A percentile compares a stretch with the other conserved stretches of the same genome.
phyloP scores from a whole-genome alignment of 2,888 invertebrate genomes.

The Petrophora chlorosata region DNA sequence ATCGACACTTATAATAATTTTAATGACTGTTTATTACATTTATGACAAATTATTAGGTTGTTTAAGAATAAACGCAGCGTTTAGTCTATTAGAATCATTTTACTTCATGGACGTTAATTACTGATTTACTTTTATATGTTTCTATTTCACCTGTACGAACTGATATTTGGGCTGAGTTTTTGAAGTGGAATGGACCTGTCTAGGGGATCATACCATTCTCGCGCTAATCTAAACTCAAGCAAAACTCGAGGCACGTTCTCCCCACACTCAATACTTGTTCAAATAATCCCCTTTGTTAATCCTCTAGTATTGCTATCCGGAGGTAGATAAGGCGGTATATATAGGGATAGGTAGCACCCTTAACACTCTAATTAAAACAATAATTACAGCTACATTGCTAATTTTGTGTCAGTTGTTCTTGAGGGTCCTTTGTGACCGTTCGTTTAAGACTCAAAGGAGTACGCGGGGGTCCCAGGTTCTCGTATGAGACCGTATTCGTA shows the following conservation, averaged over 20 bases:
- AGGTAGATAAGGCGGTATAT: constrained; percentile 8
- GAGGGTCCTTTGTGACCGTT: constrained; percentile 61
- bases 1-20: too few relatives aligned
- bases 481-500: constrained; percentile 6
- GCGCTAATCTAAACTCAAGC: constrained; percentile 21
- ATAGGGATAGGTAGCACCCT: constrained; percentile 31
- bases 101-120: too few relatives aligned
- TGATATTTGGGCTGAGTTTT: too few relatives aligned
- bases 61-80: too few relatives aligned
- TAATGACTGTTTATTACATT: too few relatives aligned
- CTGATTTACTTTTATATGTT: too few relatives aligned
- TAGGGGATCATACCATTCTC: background rate
- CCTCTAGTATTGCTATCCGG: constrained; percentile 21
- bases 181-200: too few relatives aligned
- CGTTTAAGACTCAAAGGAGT: constrained; percentile 64
- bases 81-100: too few relatives aligned
- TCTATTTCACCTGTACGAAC: too few relatives aligned
- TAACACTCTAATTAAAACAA: constrained; percentile 40
- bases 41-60: too few relatives aligned
- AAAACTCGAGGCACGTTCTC: constrained; percentile 10
- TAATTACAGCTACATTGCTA: constrained; percentile 51
- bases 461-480: constrained; percentile 43
- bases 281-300: constrained; percentile 28
- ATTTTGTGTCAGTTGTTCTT: constrained; percentile 67
- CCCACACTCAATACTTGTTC: constrained; percentile 24